Percentiles rank a stretch among this genome's conserved stretches.
Conservation (phyloP, 2,113 vertebrate genomes). For the Cranoglanis bouderius region DNA sequence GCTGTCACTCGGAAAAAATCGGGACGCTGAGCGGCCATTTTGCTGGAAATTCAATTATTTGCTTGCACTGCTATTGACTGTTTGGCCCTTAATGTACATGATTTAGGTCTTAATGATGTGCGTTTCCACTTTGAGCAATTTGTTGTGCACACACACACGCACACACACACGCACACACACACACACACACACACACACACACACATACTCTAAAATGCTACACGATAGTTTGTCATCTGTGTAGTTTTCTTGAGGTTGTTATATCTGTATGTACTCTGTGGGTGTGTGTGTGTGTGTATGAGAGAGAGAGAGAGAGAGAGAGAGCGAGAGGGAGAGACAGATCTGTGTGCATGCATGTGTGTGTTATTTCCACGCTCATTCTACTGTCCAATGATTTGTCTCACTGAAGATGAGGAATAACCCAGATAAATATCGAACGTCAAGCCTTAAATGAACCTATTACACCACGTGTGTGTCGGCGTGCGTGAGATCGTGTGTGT, state of each 20-base stretch:
- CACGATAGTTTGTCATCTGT: not conserved
- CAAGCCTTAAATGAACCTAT: slow-evolving; percentile 90
- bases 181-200: not conserved
- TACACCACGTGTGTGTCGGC: slow-evolving; percentile 60
- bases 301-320: not conserved
- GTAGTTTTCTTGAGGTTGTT: not conserved
- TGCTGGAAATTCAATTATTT: slow-evolving; percentile 59
- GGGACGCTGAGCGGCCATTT: slow-evolving; percentile 32
- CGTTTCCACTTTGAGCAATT: slow-evolving; percentile 22
- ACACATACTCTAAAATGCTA: too few relatives aligned
- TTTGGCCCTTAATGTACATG: slow-evolving; percentile 59
- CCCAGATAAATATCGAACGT: slow-evolving; percentile 92
- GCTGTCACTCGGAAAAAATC: not conserved
- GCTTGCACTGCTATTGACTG: slow-evolving; percentile 61
- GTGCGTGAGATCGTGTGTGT: slow-evolving; percentile 79
- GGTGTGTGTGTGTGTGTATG: slow-evolving; percentile 12
- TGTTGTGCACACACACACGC: not conserved
- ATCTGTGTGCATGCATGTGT: slow-evolving; percentile 4
- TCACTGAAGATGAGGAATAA: slow-evolving; percentile 86
- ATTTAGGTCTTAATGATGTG: slow-evolving; percentile 39
- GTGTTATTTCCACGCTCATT: slow-evolving; percentile 61
- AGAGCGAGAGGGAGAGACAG: not conserved
- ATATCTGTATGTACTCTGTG: not conserved
- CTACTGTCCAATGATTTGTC: slow-evolving; percentile 90
- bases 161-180: not conserved